phyloP scores from a whole-genome alignment of 2,888 invertebrate genomes.

The Lamellibrachia columna region DNA sequence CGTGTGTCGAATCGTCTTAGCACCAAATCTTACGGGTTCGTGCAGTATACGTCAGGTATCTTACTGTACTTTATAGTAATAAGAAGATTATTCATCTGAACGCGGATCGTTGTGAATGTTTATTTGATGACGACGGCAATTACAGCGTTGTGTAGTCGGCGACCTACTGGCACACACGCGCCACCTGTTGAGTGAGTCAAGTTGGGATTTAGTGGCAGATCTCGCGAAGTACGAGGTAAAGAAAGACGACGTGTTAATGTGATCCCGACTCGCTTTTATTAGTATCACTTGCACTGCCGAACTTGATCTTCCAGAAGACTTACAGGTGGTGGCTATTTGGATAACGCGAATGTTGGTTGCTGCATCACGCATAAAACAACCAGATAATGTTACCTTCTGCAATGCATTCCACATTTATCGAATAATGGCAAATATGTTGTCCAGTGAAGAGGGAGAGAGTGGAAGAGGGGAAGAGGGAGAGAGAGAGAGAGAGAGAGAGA shows the following conservation, averaged over 20 bases:
- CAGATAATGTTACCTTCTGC: not conserved
- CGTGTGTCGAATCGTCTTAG: no score
- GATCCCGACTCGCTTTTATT: not conserved
- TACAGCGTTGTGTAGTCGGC: not conserved
- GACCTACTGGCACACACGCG: not conserved
- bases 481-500: conserved; percentile 36
- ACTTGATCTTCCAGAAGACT: not conserved
- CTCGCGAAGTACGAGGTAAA: not conserved
- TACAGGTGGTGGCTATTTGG: not conserved
- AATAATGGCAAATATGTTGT: not conserved
- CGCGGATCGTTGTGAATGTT: not conserved
- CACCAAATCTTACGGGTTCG: no score
- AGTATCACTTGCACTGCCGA: not conserved
- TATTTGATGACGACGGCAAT: not conserved
- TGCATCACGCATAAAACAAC: not conserved
- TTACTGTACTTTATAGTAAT: no score
- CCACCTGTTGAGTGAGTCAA: not conserved
- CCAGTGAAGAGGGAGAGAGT: conserved; percentile 26
- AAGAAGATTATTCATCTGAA: no score
- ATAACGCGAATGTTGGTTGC: not conserved
- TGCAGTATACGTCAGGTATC: no score
- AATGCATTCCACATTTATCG: not conserved
- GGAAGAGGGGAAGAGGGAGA: conserved; percentile 34
- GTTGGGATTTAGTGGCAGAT: not conserved
- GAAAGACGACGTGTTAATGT: not conserved